Percentiles rank a stretch among this genome's conserved stretches.
Conservation (phyloP, 2,113 vertebrate species). For the Pongo abelii region DNA sequence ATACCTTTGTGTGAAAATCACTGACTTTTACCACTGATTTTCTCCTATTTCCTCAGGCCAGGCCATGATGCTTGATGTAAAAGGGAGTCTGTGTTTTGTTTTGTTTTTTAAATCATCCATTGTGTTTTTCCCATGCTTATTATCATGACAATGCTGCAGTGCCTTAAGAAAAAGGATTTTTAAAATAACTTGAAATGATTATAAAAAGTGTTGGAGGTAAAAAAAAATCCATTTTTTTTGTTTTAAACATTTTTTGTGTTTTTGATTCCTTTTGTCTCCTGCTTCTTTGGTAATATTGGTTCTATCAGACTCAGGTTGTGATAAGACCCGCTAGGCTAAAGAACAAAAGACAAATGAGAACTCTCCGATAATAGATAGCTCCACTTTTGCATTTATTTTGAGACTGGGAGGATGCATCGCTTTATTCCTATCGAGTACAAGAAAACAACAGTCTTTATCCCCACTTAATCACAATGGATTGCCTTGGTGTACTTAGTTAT, state of each 20-base stretch:
- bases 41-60: conserved; percentile 19
- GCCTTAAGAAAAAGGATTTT: conserved; percentile 11
- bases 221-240: conserved; percentile 40
- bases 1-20: not conserved
- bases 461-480: conserved; percentile 78
- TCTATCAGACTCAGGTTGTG: conserved; percentile 64
- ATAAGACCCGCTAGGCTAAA: conserved; percentile 79
- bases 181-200: conserved; percentile 66
- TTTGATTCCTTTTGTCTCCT: conserved; percentile 68
- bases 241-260: conserved; percentile 45
- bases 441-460: conserved; percentile 78
- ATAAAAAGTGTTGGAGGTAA: not conserved
- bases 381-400: conserved; percentile 71
- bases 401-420: conserved; percentile 55
- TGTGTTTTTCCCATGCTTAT: conserved; percentile 41
- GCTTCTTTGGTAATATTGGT: conserved; percentile 66
- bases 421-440: conserved; percentile 76
- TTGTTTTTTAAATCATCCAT: not conserved
- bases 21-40: conserved; percentile 5
- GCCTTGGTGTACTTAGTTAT: conserved; percentile 80
- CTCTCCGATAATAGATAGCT: conserved; percentile 77
- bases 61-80: not conserved
- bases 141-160: not conserved
- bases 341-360: conserved; percentile 81
- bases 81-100: not conserved